Base-by-base conservation (phyloP, 2,797 vertebrate genomes). In the Buphagus erythrorhynchus region DNA sequence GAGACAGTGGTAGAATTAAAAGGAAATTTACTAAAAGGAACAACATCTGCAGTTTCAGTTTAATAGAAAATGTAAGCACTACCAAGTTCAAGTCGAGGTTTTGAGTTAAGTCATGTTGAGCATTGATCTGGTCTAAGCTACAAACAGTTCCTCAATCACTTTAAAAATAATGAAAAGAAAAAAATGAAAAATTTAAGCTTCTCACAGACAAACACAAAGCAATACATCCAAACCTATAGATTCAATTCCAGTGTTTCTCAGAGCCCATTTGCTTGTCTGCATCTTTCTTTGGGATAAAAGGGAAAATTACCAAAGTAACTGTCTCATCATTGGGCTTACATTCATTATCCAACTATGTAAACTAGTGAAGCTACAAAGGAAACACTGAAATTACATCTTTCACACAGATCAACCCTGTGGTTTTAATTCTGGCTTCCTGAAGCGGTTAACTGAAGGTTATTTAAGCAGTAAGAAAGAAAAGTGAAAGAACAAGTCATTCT, bases 381-480 rank as follows among this genome's bases (percentile, higher is more conserved):
- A 54, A 76, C 74, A 69, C 5, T 51, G 76, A 88, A 92, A 87
- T 85, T 57, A 67, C 33, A 72, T 24, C 28, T 54, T 75, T 55
- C 59, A 42, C 22, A 67, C 36, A 67, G 21, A 85, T n/a, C 73
- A 75, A 35, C 36, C 24, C 69, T 57, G 45, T 28, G 40, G 71
- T 66, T 96, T 89, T 15, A 48, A 40, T 16, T 33, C 22, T 79
- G 28, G 40, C 67, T 95, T 91, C 67, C 43, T 69, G 13, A 91
- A 83, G 81, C 35, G 35, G 74, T 76, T 92, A 87, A 77, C 38
- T 75, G 54, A 72, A 84, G 48, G 22, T 77, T n/a, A 73, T 31
- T 59, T 77, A 52, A 67, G 35, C 25, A 76, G 33, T 18, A 58
- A 73, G 43, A 69, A 62, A 67, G 7, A 33, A 78, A 91, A 83